Percentiles rank a stretch among this genome's conserved stretches.
These are phyloP conservation scores for Drosophila mimetica DNA, from an alignment of 2,888 invertebrate species.

Conservation along the genomic window DNA sequence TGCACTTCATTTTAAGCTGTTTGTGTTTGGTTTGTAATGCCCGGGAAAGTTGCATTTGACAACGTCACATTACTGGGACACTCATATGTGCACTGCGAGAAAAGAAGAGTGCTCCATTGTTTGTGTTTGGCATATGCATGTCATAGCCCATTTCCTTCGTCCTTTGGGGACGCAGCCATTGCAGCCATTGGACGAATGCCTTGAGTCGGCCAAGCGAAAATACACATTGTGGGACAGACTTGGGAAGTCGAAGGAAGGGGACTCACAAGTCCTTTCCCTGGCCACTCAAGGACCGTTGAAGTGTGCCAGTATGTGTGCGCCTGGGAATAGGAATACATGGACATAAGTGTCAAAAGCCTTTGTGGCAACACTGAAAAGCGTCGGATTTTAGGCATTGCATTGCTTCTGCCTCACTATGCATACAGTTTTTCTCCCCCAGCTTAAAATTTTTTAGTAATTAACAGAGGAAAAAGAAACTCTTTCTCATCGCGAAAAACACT, in stretches of 20 bases:
- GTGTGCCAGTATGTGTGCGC: background rate
- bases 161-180: slow-evolving; percentile 22
- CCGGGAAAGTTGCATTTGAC: slow-evolving; percentile 46
- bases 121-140: slow-evolving; percentile 32
- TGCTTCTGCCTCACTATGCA: background rate
- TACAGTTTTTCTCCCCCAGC: slow-evolving; percentile 32
- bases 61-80: slow-evolving; percentile 38
- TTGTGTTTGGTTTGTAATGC: slow-evolving; percentile 65
- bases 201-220: slow-evolving; percentile 45
- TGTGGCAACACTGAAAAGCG: slow-evolving; percentile 54
- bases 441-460: slow-evolving; percentile 45
- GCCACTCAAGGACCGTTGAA: slow-evolving; percentile 50
- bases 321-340: slow-evolving; percentile 30
- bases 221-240: slow-evolving; percentile 46
- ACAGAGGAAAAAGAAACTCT: slow-evolving; percentile 22
- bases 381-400: slow-evolving; percentile 52
- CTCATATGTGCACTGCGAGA: slow-evolving; percentile 11
- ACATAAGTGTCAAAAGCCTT: slow-evolving; percentile 64
- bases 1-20: slow-evolving; percentile 61
- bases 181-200: slow-evolving; percentile 46
- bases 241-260: slow-evolving; percentile 7
- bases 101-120: slow-evolving; percentile 13
- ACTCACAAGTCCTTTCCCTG: background rate
- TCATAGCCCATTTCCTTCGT: slow-evolving; percentile 37
- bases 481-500: slow-evolving; percentile 7